Base-by-base conservation (phyloP, 2,888 invertebrate species). In the Sinotaia quadrata region DNA sequence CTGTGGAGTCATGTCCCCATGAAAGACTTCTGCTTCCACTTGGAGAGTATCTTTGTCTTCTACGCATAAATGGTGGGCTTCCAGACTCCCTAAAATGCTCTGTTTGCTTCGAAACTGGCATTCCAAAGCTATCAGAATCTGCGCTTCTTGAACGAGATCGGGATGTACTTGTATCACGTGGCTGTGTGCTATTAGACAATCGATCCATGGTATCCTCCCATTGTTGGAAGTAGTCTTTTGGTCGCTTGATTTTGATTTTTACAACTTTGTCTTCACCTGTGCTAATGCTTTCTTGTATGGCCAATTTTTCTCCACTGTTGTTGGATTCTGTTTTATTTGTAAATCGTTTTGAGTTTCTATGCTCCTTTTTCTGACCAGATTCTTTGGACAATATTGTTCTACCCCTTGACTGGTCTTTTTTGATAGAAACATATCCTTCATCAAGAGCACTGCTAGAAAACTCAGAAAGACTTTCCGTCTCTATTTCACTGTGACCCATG, bases 151-250 rank as follows among this genome's bases (percentile, higher is more conserved):
- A 56, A 34, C 54, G 27, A 18, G 63, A 37, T 7, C 33, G 41
- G n/a, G n/a, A n/a, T n/a, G n/a, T n/a, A 36, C 34, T 12, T 18
- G 34, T 34, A n/a, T 21, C 36, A 33, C n/a, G 37, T 51, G n/a
- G n/a, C n/a, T n/a, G n/a, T 24, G 76, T 68, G 3, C 68, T 71
- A 4, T 67, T 58, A 29, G 76, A 76, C 21, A 76, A 68, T 12
- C 76, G 68, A 37, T 75, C 76, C 10, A 76, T 71, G 5, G 73
- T 73, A 10, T 76, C 74, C 52, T 74, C 74, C 76, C 76, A 76
- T 61, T 76, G 74, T 4, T 59, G 44, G 49, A 68, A 73, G 44
- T 76, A 73, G 54, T 76, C 76, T 57, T 60, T 76, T 21, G 76
- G 76, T 21, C 76, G 63, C 57, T 70, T 74, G 67, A 76, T 73